Percentiles rank a stretch among this genome's conserved stretches.
Evolutionary conservation across 1,140 invertebrate genomes (phyloP).

Genomic region (Tigriopus japonicus): DNA sequence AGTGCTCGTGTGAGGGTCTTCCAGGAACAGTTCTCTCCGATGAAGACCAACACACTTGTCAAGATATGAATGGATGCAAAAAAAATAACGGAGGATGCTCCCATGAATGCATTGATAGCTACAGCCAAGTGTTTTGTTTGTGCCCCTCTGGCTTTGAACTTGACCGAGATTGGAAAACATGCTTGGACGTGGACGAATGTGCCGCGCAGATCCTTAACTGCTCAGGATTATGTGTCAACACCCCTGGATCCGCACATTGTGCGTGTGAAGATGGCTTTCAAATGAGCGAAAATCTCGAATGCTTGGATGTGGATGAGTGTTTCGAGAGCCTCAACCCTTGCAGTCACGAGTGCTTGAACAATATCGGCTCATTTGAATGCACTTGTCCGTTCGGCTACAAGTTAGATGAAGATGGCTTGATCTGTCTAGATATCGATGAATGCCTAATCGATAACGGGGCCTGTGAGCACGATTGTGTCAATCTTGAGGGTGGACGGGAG

Average conservation of each 20-base stretch:
- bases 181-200: conserved; percentile 19
- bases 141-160: conserved; percentile 44
- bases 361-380: conserved; percentile 55
- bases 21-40: conserved; percentile 14
- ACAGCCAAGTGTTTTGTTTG: conserved; percentile 59
- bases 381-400: conserved; percentile 50
- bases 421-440: conserved; percentile 28
- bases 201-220: conserved; percentile 17
- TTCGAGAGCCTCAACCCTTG: conserved; percentile 33
- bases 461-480: conserved; percentile 34
- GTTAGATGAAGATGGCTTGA: conserved; percentile 18
- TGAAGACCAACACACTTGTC: conserved; percentile 28
- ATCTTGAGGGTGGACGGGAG: conserved; percentile 26
- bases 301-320: conserved; percentile 8
- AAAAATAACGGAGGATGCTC: conserved; percentile 19
- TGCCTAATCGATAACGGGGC: conserved; percentile 26
- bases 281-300: no score
- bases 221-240: conserved; percentile 35
- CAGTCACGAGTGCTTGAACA: conserved; percentile 49
- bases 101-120: conserved; percentile 44
- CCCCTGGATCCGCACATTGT: conserved; percentile 34
- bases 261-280: conserved; percentile 27
- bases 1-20: conserved; percentile 18
- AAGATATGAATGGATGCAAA: conserved; percentile 27
- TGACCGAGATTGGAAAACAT: conserved; percentile 12